Evolutionary conservation across 2,113 vertebrate species (phyloP).

Genomic region (Heterotis niloticus): DNA sequence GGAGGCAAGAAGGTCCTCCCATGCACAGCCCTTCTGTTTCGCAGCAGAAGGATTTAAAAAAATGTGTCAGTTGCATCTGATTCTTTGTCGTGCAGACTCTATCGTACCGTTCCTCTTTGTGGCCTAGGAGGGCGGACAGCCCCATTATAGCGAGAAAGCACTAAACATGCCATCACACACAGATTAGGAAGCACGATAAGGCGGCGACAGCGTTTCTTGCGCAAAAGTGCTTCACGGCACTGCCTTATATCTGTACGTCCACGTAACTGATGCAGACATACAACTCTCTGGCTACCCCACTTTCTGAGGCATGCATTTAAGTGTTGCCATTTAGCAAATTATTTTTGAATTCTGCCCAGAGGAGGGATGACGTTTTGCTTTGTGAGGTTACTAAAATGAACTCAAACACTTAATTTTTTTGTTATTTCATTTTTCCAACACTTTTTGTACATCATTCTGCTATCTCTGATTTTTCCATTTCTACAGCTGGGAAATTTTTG

Average conservation of each 20-base stretch:
- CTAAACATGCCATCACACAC: slow-evolving; percentile 28
- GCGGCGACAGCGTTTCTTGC: slow-evolving; percentile 37
- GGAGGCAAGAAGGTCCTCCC: slow-evolving; percentile 37
- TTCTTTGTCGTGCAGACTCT: slow-evolving; percentile 15
- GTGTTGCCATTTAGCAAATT: slow-evolving; percentile 45
- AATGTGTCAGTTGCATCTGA: slow-evolving; percentile 40
- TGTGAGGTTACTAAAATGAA: neutral
- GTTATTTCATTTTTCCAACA: too few species aligned
- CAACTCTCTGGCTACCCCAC: slow-evolving; percentile 53
- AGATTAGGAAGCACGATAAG: slow-evolving; percentile 50
- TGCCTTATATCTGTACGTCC: slow-evolving; percentile 15
- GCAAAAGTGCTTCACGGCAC: slow-evolving; percentile 26
- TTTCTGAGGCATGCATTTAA: slow-evolving; percentile 45
- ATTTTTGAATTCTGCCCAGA: slow-evolving; percentile 15
- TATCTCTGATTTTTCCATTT: too few species aligned
- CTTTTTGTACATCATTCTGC: neutral
- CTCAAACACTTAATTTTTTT: neutral
- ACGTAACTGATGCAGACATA: slow-evolving; percentile 60
- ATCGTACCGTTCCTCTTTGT: slow-evolving; percentile 17
- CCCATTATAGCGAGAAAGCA: slow-evolving; percentile 37
- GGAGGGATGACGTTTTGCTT: neutral
- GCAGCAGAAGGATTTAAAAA: slow-evolving; percentile 23
- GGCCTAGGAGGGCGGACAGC: neutral
- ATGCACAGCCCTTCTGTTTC: slow-evolving; percentile 29
- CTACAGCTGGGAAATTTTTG: too few species aligned